These are phyloP conservation scores for Malthinus seriepunctatus DNA, from an alignment of 2,888 invertebrate genomes.

Conservation along the genomic window DNA sequence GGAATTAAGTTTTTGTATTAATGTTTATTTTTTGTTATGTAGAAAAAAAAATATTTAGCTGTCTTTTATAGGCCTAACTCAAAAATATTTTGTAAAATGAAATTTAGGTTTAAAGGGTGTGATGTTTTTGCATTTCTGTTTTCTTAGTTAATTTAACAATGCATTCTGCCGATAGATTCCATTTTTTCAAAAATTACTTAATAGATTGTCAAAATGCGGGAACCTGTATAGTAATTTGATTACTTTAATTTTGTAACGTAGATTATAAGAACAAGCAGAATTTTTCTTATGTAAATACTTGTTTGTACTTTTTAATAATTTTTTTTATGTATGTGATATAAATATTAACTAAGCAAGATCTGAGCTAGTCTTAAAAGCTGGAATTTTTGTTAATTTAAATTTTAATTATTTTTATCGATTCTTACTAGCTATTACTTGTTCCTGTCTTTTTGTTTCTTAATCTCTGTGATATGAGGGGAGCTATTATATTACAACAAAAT, in stretches of 20 bases:
- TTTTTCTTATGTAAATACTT: too few species aligned
- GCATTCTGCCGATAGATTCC: constrained; percentile 17
- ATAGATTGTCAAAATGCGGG: constrained; percentile 2
- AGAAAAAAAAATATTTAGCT: too few species aligned
- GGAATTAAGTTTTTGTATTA: too few species aligned
- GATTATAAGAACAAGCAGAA: not conserved
- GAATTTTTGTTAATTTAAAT: too few species aligned
- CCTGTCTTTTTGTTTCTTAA: constrained; percentile 11
- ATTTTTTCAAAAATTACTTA: constrained; percentile 3
- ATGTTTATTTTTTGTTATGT: too few species aligned
- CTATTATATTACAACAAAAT: constrained; percentile 1
- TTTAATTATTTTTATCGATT: too few species aligned
- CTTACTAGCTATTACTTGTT: not conserved
- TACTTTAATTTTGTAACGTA: not conserved
- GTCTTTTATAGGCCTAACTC: too few species aligned
- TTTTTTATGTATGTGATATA: too few species aligned
- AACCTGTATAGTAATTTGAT: not conserved
- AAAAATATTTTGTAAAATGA: not conserved
- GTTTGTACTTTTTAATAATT: too few species aligned
- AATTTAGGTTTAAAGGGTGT: not conserved
- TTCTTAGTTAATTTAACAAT: constrained; percentile 4
- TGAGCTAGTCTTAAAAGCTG: too few species aligned
- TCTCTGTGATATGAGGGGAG: constrained; percentile 17
- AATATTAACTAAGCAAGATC: too few species aligned
- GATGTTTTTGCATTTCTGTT: not conserved